Conservation (phyloP, 2,797 vertebrate genomes). For the Cirrhinus mrigala region DNA sequence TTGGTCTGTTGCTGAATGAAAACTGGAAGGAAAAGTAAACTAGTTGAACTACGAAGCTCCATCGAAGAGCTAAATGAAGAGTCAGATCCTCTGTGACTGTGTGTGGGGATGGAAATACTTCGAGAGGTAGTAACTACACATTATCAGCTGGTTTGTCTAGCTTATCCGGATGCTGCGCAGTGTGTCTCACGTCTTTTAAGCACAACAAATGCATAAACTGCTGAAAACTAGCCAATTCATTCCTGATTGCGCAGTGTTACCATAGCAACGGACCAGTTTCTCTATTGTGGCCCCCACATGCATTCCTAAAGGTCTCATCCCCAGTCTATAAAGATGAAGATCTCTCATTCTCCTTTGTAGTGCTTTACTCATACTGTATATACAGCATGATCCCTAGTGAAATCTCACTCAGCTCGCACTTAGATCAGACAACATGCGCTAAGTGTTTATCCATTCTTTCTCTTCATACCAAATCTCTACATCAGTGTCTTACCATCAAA, state of each 20-base stretch:
- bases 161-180: constrained; percentile 43
- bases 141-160: constrained; percentile 62
- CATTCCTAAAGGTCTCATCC: constrained; percentile 1
- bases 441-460: background rate
- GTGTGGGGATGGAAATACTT: too few species aligned
- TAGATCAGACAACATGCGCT: constrained; percentile 2
- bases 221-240: constrained; percentile 65
- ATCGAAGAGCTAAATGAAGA: background rate
- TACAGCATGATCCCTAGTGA: constrained; percentile 21
- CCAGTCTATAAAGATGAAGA: constrained; percentile 5
- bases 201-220: constrained; percentile 59
- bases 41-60: background rate
- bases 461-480: background rate
- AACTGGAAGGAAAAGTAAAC: background rate
- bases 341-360: constrained; percentile 4
- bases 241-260: constrained; percentile 64
- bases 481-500: background rate
- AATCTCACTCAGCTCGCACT: background rate
- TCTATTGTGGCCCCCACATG: background rate
- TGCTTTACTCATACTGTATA: background rate
- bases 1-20: background rate
- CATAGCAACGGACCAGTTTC: constrained; percentile 76
- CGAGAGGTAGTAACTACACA: constrained; percentile 47
- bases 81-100: background rate
- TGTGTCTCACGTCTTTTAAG: constrained; percentile 27